Evolutionary conservation across 1,140 invertebrate genomes (phyloP), one percentile per base, ranked within the genome.

Genomic region (Thaumetopoea pityocampa): DNA sequence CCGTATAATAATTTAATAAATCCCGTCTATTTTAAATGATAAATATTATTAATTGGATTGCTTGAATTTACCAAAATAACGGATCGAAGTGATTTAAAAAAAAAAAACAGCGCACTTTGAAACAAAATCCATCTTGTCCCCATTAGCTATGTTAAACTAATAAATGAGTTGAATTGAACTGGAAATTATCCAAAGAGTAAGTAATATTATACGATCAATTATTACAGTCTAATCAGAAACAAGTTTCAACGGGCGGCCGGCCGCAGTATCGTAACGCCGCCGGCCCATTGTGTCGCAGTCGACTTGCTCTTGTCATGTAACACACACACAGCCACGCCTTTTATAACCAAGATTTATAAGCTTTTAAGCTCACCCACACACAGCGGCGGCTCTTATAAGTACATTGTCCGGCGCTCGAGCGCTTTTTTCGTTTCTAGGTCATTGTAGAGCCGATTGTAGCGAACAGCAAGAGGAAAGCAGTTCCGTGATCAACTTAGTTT

Each of bases 401-500:
- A 43, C 34, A 51, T 57, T 30, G 51, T 49, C 20, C 28, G 29
- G 40, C 23, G n/a, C 7, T 28, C 18, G 12, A 12, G 19, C 19
- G 36, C 62, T 70, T 70, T 76, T 70, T 78, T 72, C 48, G 60
- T 69, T 74, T 76, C 64, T 79, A 68, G 74, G 74, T 69, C 71
- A 68, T 38, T 55, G 38, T 29, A 28, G 44, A 46, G 33, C 38
- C 40, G 37, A 56, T 57, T 55, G 51, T 45, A 37, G 19, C 19
- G 41, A 36, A 56, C 49, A 43, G 40, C 51, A 43, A 32, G 45
- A 49, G 30, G 36, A 50, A 37, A 57, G 38, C 45, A 64, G 65
- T 72, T 72, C 65, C 63, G 63, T 64, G 53, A 67, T 66, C 54
- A 59, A 62, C 38, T 58, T 63, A n/a, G 42, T 32, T 8, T 30